phyloP scores from a whole-genome alignment of 1,140 invertebrate species.

The Lordiphosa mommai region DNA sequence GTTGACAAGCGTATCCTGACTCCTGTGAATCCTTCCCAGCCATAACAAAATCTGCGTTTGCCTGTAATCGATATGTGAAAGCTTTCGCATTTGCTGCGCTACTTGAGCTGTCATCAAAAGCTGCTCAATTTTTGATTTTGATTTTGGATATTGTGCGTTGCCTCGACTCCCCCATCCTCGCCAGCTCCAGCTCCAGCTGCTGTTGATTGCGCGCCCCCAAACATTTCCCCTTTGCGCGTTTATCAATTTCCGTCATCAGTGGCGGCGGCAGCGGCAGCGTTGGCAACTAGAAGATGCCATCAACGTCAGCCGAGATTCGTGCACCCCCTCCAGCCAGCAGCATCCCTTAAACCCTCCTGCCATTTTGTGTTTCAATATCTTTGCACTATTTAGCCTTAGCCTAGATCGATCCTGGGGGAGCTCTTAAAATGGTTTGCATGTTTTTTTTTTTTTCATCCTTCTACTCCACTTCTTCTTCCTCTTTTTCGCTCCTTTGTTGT shows the following conservation, averaged over 20 bases:
- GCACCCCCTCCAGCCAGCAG: background rate
- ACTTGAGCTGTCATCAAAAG: constrained; percentile 76
- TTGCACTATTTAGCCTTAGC: constrained; percentile 59
- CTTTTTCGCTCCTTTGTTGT: background rate
- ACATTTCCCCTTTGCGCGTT: constrained; percentile 66
- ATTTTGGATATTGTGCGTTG: constrained; percentile 56
- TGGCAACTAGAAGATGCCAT: constrained; percentile 24
- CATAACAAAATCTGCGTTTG: background rate
- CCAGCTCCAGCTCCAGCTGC: background rate
- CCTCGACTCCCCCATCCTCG: background rate
- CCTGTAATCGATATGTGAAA: constrained; percentile 46
- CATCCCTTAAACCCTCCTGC: constrained; percentile 11
- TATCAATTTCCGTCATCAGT: constrained; percentile 76
- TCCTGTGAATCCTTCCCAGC: background rate
- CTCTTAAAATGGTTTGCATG: constrained; percentile 58
- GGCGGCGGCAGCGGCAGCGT: constrained; percentile 18
- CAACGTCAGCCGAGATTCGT: constrained; percentile 22
- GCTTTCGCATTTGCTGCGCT: constrained; percentile 28
- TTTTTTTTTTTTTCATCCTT: background rate
- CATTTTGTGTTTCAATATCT: constrained; percentile 39
- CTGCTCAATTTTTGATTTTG: constrained; percentile 75
- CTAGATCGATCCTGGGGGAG: constrained; percentile 67
- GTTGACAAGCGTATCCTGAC: constrained; percentile 1
- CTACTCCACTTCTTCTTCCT: background rate
- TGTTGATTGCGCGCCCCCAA: constrained; percentile 57